Evolutionary conservation across 2,797 vertebrate genomes (phyloP).

Genomic region (Malacoraja senta): DNA sequence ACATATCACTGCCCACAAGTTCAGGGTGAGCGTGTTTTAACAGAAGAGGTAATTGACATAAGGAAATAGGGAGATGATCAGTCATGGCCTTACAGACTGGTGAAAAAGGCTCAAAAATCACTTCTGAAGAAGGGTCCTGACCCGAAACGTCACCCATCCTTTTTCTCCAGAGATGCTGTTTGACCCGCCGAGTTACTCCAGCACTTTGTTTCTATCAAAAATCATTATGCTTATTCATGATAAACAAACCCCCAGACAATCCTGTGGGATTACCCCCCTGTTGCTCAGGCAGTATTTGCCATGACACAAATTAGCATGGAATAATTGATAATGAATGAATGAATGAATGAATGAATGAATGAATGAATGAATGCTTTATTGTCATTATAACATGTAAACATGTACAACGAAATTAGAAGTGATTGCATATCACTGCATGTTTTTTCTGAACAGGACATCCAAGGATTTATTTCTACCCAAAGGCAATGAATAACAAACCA

Average conservation of each 20-base stretch:
- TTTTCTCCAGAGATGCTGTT: too few relatives aligned
- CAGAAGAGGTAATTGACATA: not conserved
- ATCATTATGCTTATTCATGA: not conserved
- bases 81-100: not conserved
- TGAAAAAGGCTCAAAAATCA: not conserved
- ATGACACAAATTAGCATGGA: not conserved
- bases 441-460: not conserved
- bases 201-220: too few relatives aligned
- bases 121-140: too few relatives aligned
- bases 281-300: not conserved
- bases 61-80: not conserved
- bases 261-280: not conserved
- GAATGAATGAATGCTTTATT: too few relatives aligned
- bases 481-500: not conserved
- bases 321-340: not conserved
- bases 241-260: not conserved
- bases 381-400: too few relatives aligned
- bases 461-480: not conserved
- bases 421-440: not conserved
- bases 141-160: too few relatives aligned
- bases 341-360: too few relatives aligned
- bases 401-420: too few relatives aligned
- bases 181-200: too few relatives aligned
- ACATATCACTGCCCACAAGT: not conserved
- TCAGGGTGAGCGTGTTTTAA: not conserved